Evolutionary conservation across 2,888 invertebrate genomes (phyloP), one percentile per base, ranked within the genome.

Genomic region (Salpingus planirostris): DNA sequence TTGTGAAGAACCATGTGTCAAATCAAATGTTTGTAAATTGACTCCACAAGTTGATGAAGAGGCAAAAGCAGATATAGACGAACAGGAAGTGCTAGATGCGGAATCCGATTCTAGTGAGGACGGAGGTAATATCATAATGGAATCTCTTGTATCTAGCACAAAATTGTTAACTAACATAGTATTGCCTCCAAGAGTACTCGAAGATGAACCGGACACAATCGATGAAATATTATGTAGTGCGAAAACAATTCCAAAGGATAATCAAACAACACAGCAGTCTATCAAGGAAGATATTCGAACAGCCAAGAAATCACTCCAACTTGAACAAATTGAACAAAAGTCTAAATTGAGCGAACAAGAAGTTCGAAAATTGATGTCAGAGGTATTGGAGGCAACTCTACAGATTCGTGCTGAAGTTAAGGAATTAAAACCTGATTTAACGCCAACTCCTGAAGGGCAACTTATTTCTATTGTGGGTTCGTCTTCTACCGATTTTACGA

Each of bases 351-450:
- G 28, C 15, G 50, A 52, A 29, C 42, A 40, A 21, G 60, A 66
- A 33, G 59, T 66, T n/a, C 50, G 55, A 21, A 62, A 60, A 43
- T 54, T 67, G n/a, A 65, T 69, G 50, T 59, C 58, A 13, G 67
- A 68, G 50, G 66, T 67, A 5, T 51, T 68, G 15, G 68, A 68
- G 47, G 65, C 57, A n/a, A 62, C 68, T 1, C 61, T 65, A 29
- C 65, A 67, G 49, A 67, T 70, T 13, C 62, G 67, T 38, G 60
- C 66, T 24, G 67, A 70, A 46, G 66, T 70, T 1, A 66, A 63
- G 42, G 64, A 66, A 50, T 36, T 69, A 6, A 68, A 68, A 49
- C 69, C 69, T n/a, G 68, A 69, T 46, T 47, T 69, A 33, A 69
- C 68, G 2, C 68, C 68, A n/a, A 69, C 68, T 2, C 68, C 68